Evolutionary conservation across 2,797 vertebrate species (phyloP).

Genomic region (Phalanger gymnotis): DNA sequence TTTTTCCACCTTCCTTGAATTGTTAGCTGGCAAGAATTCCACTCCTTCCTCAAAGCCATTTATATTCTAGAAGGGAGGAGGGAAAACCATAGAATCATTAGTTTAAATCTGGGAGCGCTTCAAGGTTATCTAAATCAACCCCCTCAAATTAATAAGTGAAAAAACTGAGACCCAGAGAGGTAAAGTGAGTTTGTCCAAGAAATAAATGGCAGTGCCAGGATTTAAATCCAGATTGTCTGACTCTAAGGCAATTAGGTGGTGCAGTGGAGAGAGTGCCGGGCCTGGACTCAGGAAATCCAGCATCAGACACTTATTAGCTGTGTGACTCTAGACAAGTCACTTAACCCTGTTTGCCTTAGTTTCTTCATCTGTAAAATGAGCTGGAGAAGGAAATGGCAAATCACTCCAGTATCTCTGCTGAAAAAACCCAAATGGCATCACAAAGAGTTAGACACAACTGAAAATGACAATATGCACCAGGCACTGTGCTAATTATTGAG

Average conservation of each 20-base stretch:
- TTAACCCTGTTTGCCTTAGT: not conserved
- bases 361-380: not conserved
- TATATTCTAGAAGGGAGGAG: conserved; percentile 75
- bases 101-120: not conserved
- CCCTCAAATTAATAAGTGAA: not conserved
- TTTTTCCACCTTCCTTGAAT: conserved; percentile 93
- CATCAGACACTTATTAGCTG: not conserved
- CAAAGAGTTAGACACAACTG: not conserved
- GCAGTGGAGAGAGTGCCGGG: not conserved
- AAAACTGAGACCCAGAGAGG: not conserved
- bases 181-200: not conserved
- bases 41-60: conserved; percentile 86
- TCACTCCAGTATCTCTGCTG: not conserved
- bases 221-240: not conserved
- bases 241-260: not conserved
- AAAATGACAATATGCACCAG: not conserved
- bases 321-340: not conserved
- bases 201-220: not conserved
- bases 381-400: not conserved
- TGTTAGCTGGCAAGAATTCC: conserved; percentile 92
- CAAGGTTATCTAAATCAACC: not conserved
- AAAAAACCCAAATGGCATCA: not conserved
- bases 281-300: not conserved
- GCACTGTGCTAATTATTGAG: not conserved
- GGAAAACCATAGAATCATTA: not conserved